Percentiles rank a stretch among this genome's conserved stretches.
phyloP scores from a whole-genome alignment of 2,888 invertebrate species.

The Phoenoteleia sp. region DNA sequence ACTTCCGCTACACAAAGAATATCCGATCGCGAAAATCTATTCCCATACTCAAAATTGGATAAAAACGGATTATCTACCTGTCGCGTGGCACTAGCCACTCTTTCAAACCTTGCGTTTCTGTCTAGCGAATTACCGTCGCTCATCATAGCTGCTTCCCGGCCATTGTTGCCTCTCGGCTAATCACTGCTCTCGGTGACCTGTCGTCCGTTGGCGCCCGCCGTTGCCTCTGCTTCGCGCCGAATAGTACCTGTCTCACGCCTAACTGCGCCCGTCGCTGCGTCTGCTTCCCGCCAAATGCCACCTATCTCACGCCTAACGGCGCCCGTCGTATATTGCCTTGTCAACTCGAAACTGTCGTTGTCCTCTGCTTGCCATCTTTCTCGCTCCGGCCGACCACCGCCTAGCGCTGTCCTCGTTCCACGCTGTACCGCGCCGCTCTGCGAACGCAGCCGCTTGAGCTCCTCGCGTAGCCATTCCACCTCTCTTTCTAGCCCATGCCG shows the following conservation, averaged over 20 bases:
- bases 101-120: background rate
- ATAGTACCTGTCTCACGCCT: background rate
- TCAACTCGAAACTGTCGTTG: background rate
- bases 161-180: background rate
- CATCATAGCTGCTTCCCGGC: background rate
- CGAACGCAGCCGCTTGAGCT: background rate
- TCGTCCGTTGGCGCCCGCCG: background rate
- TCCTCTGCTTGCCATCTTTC: background rate
- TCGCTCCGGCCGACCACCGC: background rate
- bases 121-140: background rate
- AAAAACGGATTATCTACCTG: background rate
- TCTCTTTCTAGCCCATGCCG: background rate
- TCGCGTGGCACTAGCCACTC: background rate
- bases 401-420: background rate
- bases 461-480: background rate
- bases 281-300: background rate
- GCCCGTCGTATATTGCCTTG: background rate
- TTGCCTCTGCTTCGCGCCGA: background rate
- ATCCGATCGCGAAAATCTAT: background rate
- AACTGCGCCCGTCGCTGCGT: background rate
- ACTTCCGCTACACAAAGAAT: constrained; percentile 1
- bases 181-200: background rate
- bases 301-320: background rate
- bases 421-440: background rate
- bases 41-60: background rate